A percentile compares a stretch with the other conserved stretches of the same genome.
phyloP scores from a whole-genome alignment of 2,888 invertebrate species.

The Spisula subtruncata region DNA sequence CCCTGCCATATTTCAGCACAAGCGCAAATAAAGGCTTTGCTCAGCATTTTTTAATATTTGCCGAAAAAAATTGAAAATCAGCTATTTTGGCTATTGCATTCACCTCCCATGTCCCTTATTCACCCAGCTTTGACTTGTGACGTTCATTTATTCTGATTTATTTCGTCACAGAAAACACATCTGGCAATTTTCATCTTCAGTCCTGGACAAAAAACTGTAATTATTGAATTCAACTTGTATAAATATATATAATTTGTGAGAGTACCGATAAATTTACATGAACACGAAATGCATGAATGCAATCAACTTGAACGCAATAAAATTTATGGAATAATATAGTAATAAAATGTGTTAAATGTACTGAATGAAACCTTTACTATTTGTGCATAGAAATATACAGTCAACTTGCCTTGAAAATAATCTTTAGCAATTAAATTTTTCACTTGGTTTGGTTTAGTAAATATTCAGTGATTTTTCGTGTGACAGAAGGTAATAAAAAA shows the following conservation, averaged over 20 bases:
- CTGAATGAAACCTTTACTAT: neutral
- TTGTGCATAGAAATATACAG: neutral
- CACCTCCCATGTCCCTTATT: too few species aligned
- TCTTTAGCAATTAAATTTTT: constrained; percentile 20
- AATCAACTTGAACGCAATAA: constrained; percentile 20
- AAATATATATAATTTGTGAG: constrained; percentile 21
- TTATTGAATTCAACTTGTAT: constrained; percentile 21
- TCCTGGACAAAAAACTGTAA: constrained; percentile 19
- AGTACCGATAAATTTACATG: neutral
- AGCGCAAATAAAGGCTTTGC: too few species aligned
- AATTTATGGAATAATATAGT: constrained; percentile 16
- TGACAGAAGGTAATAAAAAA: constrained; percentile 18
- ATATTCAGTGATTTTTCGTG: constrained; percentile 21
- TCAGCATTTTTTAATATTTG: too few species aligned
- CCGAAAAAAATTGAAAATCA: too few species aligned
- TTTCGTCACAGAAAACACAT: neutral
- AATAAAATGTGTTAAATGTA: constrained; percentile 23
- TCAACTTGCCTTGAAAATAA: constrained; percentile 17
- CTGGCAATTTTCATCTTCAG: constrained; percentile 4
- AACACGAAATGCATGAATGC: constrained; percentile 14
- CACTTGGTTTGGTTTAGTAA: constrained; percentile 7
- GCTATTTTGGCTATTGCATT: too few species aligned
- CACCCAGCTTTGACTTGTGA: neutral
- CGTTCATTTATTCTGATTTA: constrained; percentile 8
- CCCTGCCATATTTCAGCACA: too few species aligned